Base-by-base conservation (phyloP, 2,888 invertebrate species). In the Prosopocoilus inquinatus region DNA sequence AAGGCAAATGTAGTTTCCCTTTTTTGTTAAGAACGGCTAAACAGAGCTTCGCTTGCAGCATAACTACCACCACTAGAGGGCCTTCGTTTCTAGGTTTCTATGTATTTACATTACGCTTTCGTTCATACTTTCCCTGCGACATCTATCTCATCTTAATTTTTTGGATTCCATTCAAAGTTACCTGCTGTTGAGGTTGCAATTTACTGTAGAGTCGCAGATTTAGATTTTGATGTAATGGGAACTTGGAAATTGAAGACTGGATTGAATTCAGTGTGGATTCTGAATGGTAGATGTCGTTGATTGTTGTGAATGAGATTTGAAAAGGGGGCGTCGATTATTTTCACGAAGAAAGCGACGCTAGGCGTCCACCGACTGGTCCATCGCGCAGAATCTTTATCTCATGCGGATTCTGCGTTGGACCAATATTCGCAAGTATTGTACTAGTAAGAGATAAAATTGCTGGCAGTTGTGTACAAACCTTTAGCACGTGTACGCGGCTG, bases 391-490 rank as follows among this genome's bases (percentile, higher is more conserved):
- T 66, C 67, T 58, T 57, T 53, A 63, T 66, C 64, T 67, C 61
- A 48, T 58, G 61, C 64, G 63, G 66, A 67, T 67, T 66, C 67
- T 67, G 67, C 67, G 66, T 67, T 67, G 67, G 65, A 66, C 65
- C 67, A 63, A 65, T 65, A 63, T 64, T 59, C 59, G 58, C 59
- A 63, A 59, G 50, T 53, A 49, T 50, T 11, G 33, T 41, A 41
- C 12, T 11, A 41, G 41, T 41, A 41, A 41, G 16, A 11, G 41
- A 41, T 41, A 41, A 41, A 41, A 41, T 41, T 41, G 41, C 15
- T 41, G 9, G 9, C 41, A 41, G 41, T 41, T 41, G 41, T 41
- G 41, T 41, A 9, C 13, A 41, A 41, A 15, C 41, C 15, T 13
- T 41, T 15, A 41, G 16, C 13, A 16, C 41, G 41, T 16, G 41